Base-by-base conservation (phyloP, 2,113 vertebrate species). In the Amblyopsis rosae region DNA sequence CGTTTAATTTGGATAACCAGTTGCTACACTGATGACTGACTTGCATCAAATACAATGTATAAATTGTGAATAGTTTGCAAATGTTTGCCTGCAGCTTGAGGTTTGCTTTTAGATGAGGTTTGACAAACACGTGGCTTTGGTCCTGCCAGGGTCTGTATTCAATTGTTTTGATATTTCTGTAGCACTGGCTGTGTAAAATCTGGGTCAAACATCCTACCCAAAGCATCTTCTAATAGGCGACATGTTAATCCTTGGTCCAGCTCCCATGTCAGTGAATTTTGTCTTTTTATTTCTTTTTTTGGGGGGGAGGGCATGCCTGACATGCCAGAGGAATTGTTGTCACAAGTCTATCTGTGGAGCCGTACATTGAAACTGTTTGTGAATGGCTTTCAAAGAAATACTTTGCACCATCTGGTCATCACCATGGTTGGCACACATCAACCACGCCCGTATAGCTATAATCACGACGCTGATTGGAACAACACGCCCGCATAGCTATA, bases 131-230 rank as follows among this genome's bases (percentile, higher is more conserved):
- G 32, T 9, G 65, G 67, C 62, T 16, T 62, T 9, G 48, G 5
- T 69, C 76, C 83, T 53, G 51, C 13, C 6, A 80, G 58, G 60
- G 57, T 61, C 54, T 76, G 47, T 87, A 83, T 88, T 26, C 26
- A 26, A 88, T 89, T 79, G 85, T 89, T 50, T 65, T 73, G 56
- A 57, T 72, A 59, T 76, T 69, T 49, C 62, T 32, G 53, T 59
- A 62, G 67, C 80, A 54, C 75, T 73, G 59, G n/a, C 73, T 69
- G 67, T 35, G 67, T 45, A 48, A 41, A 85, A 91, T 89, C 60
- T 86, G 80, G 87, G 86, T 85, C 57, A 16, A 56, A 33, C 15
- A 46, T 75, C 72, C 33, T 62, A 70, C 59, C 62, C 55, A 60
- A 70, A 70, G 62, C 75, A 54, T 61, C 57, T 81, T 53, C 67